Evolutionary conservation across 2,888 invertebrate species (phyloP).

Genomic region (Cistogaster globosa): DNA sequence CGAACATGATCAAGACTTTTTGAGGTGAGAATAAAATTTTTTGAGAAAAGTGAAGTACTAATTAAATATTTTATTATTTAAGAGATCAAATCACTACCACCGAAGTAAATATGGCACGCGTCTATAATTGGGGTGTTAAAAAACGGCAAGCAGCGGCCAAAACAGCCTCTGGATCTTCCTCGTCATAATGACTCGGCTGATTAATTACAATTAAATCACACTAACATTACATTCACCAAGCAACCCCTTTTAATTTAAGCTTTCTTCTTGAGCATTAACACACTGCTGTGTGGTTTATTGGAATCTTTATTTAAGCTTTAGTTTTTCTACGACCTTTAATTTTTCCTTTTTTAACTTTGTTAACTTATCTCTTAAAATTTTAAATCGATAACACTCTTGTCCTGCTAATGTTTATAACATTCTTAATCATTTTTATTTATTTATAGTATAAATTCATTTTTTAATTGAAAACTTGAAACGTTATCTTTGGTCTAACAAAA

Average conservation of each 20-base stretch:
- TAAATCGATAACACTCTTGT: neutral
- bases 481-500: conserved; percentile 13
- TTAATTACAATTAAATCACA: conserved; percentile 22
- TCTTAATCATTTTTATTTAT: conserved; percentile 34
- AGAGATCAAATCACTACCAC: conserved; percentile 99
- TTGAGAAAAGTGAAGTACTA: neutral
- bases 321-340: neutral
- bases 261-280: neutral
- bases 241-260: neutral
- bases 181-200: conserved; percentile 61
- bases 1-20: conserved; percentile 96
- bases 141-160: conserved; percentile 90
- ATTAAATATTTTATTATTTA: conserved; percentile 18
- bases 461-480: conserved; percentile 45
- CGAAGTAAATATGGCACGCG: conserved; percentile 99
- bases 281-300: neutral
- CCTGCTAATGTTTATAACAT: conserved; percentile 16
- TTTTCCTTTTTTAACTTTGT: neutral
- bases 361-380: neutral
- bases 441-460: conserved; percentile 53
- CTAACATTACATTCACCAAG: conserved; percentile 30
- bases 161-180: conserved; percentile 64
- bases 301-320: neutral
- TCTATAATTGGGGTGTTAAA: conserved; percentile 99
- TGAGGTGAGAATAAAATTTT: conserved; percentile 85